phyloP scores from a whole-genome alignment of 2,797 vertebrate genomes.

The Saxicola maurus region DNA sequence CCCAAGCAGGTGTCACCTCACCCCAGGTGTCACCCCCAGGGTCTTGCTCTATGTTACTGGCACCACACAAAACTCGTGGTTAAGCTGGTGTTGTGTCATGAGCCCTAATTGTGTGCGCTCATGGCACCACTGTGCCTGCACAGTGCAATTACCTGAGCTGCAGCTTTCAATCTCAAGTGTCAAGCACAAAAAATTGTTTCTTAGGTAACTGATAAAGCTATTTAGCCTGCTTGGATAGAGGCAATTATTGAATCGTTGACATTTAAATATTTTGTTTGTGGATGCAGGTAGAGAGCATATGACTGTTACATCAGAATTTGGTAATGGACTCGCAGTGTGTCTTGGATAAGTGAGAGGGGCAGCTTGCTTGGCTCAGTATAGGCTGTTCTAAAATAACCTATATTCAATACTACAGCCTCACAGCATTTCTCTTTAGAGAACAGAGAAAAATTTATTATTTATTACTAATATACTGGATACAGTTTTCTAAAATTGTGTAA shows the following conservation, averaged over 20 bases:
- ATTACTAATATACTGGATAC: not conserved
- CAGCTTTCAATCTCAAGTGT: not conserved
- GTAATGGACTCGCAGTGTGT: fast-evolving
- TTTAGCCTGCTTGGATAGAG: not conserved
- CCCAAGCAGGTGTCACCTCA: not conserved
- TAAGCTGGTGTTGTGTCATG: not conserved
- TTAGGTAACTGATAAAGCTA: not conserved
- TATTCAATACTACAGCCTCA: not conserved
- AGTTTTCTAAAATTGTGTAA: not conserved
- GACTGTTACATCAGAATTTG: not conserved
- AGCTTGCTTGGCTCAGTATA: not conserved
- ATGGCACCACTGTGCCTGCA: not conserved
- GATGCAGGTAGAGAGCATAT: not conserved
- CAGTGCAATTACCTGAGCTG: not conserved
- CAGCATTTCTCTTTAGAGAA: not conserved
- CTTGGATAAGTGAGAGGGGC: not conserved
- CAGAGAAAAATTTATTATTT: not conserved
- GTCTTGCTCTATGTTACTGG: not conserved
- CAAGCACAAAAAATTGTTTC: not conserved
- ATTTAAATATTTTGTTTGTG: not conserved
- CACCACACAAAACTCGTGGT: not conserved
- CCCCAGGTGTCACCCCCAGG: fast-evolving
- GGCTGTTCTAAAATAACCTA: not conserved
- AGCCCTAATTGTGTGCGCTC: not conserved
- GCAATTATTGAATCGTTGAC: not conserved